Base-by-base conservation (phyloP, 1,140 invertebrate species). In the Drosophila yakuba region DNA sequence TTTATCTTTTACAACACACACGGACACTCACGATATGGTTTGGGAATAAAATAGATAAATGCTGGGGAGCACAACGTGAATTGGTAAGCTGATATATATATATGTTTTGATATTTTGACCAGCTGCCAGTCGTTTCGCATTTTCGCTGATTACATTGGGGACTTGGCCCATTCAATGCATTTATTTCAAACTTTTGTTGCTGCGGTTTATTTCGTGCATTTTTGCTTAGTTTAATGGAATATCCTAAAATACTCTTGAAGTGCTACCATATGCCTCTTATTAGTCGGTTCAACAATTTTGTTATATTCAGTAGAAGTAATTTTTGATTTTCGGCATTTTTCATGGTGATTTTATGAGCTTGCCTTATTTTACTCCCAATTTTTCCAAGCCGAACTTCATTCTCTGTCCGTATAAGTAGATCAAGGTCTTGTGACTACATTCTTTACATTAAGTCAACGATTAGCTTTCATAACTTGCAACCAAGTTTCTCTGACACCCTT, bases 131-230 rank as follows among this genome's bases (percentile, higher is more conserved):
- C 64, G 66, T 69, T 71, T 71, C 74, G 74, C 60, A 61, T 62
- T 62, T 58, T 59, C 74, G 73, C 72, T 76, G 74, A 76, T 76
- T 76, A 76, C 74, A 67, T 76, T 67, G 66, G 72, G 73, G 74
- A 54, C 61, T 54, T 54, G 57, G 71, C 44, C 59, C 44, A 61
- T 61, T 64, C 61, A 39, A 48, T 69, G 62, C 50, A 69, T 69
- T 47, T 68, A 56, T 67, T 47, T 67, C 48, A 10, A 20, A 39
- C 35, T 17, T 64, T 35, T 44, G 20, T 7, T n/a, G 25, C 25
- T 48, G 47, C 47, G 23, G 6, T 15, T 28, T 50, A 10, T 50
- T 7, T 11, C 14, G 8, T 50, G 48, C 10, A 35, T 17, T 51
- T 41, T 2, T 8, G n/a, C 36, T 43, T n/a, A 48, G n/a, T 57